Evolutionary conservation across 2,113 vertebrate species (phyloP).

Genomic region (Ctenodactylus gundi): DNA sequence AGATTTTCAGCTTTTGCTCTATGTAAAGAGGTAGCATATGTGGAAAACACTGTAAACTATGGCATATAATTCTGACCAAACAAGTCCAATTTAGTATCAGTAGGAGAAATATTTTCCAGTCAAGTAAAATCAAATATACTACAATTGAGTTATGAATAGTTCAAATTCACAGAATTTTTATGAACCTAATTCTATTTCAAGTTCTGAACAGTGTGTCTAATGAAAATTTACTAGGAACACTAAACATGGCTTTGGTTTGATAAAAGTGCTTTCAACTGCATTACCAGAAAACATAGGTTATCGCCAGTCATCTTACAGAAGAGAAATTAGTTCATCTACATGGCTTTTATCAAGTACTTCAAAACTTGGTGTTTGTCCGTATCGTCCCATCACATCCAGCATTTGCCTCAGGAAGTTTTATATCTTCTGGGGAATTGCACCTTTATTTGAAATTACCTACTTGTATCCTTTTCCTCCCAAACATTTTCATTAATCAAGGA

Average conservation of each 20-base stretch:
- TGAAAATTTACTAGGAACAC: not conserved
- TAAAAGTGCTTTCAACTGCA: not conserved
- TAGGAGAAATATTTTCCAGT: not conserved
- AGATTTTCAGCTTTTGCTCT: not conserved
- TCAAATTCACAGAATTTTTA: not conserved
- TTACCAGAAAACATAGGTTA: not conserved
- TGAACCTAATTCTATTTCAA: not conserved
- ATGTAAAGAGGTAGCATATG: not conserved
- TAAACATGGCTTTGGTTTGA: not conserved
- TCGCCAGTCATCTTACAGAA: not conserved
- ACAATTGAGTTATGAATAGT: not conserved
- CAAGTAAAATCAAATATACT: constrained; percentile 12
- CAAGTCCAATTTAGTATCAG: not conserved
- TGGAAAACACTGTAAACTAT: not conserved
- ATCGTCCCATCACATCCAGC: not conserved
- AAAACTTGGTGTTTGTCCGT: not conserved
- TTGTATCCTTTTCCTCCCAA: not conserved
- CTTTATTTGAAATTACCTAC: not conserved
- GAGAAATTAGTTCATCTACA: not conserved
- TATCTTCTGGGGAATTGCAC: not conserved
- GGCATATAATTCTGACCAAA: not conserved
- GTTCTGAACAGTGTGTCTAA: not conserved
- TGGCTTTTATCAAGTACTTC: not conserved
- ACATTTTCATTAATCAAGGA: not conserved
- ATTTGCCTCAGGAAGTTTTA: not conserved